Evolutionary conservation across 2,113 vertebrate species (phyloP).

Genomic region (Zosterops hypoxanthus): DNA sequence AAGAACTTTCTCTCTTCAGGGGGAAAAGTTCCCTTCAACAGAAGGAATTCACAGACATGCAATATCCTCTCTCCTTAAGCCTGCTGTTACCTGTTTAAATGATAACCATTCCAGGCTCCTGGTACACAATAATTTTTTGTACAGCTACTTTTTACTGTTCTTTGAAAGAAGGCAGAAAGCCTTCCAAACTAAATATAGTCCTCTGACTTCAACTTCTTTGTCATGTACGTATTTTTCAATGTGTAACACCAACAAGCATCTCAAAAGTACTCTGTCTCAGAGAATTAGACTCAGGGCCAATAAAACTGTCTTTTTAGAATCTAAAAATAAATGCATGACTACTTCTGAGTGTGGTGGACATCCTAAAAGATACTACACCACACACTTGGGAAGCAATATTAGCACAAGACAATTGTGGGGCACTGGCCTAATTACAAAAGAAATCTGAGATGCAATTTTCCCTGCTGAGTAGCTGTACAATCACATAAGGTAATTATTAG

Average conservation of each 20-base stretch:
- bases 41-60: neutral
- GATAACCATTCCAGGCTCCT: neutral
- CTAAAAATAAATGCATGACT: neutral
- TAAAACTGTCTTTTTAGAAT: neutral
- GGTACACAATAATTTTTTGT: neutral
- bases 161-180: neutral
- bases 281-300: neutral
- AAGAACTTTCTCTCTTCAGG: neutral
- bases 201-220: neutral
- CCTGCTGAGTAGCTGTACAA: neutral
- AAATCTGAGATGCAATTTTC: neutral
- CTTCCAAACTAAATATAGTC: neutral
- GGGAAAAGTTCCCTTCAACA: neutral
- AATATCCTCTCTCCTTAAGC: neutral
- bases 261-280: neutral
- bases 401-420: neutral
- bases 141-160: neutral
- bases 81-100: neutral
- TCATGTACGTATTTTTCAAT: neutral
- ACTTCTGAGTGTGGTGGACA: neutral
- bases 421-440: neutral
- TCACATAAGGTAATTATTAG: neutral
- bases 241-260: neutral
- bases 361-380: neutral
- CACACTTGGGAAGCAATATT: neutral